phyloP scores from a whole-genome alignment of 2,888 invertebrate genomes.

The Tricholauxania praeusta region DNA sequence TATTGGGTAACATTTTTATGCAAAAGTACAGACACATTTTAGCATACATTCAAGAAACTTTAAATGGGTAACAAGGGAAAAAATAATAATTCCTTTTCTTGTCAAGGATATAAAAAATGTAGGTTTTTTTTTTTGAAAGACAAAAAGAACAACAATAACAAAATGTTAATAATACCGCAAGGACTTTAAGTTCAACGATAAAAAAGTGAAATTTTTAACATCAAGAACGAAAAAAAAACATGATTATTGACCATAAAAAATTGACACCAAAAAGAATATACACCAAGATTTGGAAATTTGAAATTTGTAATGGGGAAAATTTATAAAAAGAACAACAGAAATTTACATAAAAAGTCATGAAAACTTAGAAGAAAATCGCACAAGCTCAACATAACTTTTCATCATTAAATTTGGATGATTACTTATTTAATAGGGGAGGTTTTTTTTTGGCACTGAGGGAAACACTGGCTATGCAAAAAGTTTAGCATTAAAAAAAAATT shows the following conservation, averaged over 20 bases:
- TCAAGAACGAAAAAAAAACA: background rate
- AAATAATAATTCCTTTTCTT: too few relatives aligned
- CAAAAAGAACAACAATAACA: background rate
- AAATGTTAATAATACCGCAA: conserved; percentile 13
- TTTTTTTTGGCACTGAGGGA: background rate
- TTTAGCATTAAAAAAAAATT: background rate
- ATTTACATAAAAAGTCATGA: background rate
- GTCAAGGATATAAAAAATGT: background rate
- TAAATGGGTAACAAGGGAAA: too few relatives aligned
- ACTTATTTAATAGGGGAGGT: conserved; percentile 12
- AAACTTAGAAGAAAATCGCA: background rate
- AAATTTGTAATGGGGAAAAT: too few relatives aligned
- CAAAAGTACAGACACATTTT: too few relatives aligned
- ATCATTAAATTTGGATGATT: conserved; percentile 32
- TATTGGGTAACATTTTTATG: too few relatives aligned
- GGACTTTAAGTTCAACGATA: conserved; percentile 21
- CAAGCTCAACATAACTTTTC: conserved; percentile 13
- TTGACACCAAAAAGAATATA: background rate
- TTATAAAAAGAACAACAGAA: conserved; percentile 2
- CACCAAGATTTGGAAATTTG: too few relatives aligned
- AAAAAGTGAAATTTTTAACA: background rate
- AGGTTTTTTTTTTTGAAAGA: too few relatives aligned
- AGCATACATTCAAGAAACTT: too few relatives aligned
- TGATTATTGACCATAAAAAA: conserved; percentile 1
- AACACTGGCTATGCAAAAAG: background rate